Base-by-base conservation (phyloP, 30 jellyfish, hydroid and myxozoan species). In the Sanderia malayensis region DNA sequence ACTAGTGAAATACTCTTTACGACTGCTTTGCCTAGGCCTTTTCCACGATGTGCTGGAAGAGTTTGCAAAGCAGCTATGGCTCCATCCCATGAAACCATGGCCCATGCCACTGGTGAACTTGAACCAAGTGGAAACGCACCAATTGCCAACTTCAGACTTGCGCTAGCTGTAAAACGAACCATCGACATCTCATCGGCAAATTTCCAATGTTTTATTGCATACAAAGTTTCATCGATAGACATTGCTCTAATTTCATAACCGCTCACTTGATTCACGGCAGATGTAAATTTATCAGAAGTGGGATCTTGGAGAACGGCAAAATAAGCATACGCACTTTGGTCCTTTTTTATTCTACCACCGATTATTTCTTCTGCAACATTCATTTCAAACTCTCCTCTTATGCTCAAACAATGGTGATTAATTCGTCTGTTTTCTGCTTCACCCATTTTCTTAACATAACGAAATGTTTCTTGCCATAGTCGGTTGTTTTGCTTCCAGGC, bases 61-160 rank as follows among this genome's bases (percentile, higher is more conserved):
- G 89, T 78, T 22, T 66, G 75, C 53, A 78, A 61, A 0, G 82
- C 89, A 26, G 89, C 73, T 18, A 78, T 78, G 45, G 89, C 89
- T 1, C 89, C 89, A 17, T 78, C 89, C 82, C 81, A 78, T 0
- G 89, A 78, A 9, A 52, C 65, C 24, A 78, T 64, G 18, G 81
- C 89, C 89, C 89, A 78, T 3, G 82, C 65, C 11, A 78, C 89
- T 1, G 89, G 89, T 20, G 49, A 46, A 7, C 53, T 33, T 37
- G 75, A 21, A 11, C 59, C 82, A 21, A 20, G 37, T 17, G 71
- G 76, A 58, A 78, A 78, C 3, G 89, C 89, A 44, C 89, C 89
- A 2, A 78, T 70, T 0, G 82, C 81, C 58, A 78, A 28, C 2
- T 82, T 82, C 21, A 27, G 47, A 45, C 74, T 64, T n/a, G 25